phyloP scores from a whole-genome alignment of 2,888 invertebrate genomes.

The Priocnemis perturbator region DNA sequence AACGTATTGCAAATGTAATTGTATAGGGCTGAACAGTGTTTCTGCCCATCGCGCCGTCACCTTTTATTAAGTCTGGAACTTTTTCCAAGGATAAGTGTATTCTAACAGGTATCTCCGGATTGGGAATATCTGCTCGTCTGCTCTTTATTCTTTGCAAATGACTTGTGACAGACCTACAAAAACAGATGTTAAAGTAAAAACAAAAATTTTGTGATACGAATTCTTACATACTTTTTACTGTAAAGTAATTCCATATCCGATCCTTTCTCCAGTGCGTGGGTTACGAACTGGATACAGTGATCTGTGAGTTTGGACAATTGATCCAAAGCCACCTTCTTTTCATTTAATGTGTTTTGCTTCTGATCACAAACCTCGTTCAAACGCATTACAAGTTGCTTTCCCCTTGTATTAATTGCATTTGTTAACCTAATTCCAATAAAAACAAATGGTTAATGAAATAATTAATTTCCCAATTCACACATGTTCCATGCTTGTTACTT shows the following conservation, averaged over 20 bases:
- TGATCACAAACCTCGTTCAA: slow-evolving; percentile 87
- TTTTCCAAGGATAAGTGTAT: slow-evolving; percentile 88
- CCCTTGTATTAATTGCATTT: slow-evolving; percentile 88
- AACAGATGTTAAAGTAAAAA: not conserved
- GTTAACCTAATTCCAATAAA: slow-evolving; percentile 79
- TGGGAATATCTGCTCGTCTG: slow-evolving; percentile 90
- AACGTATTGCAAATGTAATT: not conserved
- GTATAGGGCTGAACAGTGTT: too few relatives aligned
- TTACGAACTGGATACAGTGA: slow-evolving; percentile 91
- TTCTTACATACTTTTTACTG: slow-evolving; percentile 83
- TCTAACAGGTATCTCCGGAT: slow-evolving; percentile 91
- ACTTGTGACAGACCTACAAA: slow-evolving; percentile 76
- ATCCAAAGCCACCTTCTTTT: slow-evolving; percentile 89
- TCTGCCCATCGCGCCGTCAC: slow-evolving; percentile 69
- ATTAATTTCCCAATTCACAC: too few relatives aligned
- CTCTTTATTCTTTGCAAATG: slow-evolving; percentile 89
- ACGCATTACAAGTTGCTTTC: slow-evolving; percentile 88
- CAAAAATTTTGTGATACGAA: not conserved
- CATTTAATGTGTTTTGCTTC: slow-evolving; percentile 86
- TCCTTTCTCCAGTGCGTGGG: slow-evolving; percentile 86
- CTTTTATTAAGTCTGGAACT: slow-evolving; percentile 87
- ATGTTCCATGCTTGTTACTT: slow-evolving; percentile 66
- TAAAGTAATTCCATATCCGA: slow-evolving; percentile 90
- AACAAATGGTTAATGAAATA: not conserved
- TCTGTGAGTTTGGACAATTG: slow-evolving; percentile 90